phyloP scores from a whole-genome alignment of 2,797 vertebrate species.

The Dermochelys coriacea region DNA sequence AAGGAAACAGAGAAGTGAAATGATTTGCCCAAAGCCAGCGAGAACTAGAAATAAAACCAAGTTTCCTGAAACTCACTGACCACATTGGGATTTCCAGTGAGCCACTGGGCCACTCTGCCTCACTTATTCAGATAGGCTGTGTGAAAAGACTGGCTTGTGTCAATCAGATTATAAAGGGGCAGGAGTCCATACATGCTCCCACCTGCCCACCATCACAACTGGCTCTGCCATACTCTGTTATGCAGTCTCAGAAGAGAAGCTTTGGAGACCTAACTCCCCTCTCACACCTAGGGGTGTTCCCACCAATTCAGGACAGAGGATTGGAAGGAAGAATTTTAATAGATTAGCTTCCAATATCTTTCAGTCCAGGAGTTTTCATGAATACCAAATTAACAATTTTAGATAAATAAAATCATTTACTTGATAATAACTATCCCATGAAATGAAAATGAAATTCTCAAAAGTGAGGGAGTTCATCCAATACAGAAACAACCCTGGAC shows the following conservation, averaged over 20 bases:
- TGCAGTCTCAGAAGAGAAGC: background rate
- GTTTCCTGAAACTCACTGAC: background rate
- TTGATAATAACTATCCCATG: background rate
- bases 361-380: background rate
- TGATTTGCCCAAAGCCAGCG: background rate
- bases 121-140: background rate
- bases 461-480: constrained; percentile 3
- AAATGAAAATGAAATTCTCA: background rate
- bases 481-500: background rate
- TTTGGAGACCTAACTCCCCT: background rate
- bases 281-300: background rate
- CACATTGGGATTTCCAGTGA: background rate
- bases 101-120: background rate
- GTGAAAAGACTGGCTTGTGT: background rate
- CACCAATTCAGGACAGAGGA: background rate
- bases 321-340: background rate
- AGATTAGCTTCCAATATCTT: background rate
- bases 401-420: background rate
- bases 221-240: background rate
- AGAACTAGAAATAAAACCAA: background rate
- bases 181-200: background rate
- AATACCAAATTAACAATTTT: background rate
- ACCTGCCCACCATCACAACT: background rate
- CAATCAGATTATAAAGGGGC: background rate
- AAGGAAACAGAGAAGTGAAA: background rate